Evolutionary conservation across 1,140 invertebrate genomes (phyloP).

Genomic region (Drosophila paulistorum): DNA sequence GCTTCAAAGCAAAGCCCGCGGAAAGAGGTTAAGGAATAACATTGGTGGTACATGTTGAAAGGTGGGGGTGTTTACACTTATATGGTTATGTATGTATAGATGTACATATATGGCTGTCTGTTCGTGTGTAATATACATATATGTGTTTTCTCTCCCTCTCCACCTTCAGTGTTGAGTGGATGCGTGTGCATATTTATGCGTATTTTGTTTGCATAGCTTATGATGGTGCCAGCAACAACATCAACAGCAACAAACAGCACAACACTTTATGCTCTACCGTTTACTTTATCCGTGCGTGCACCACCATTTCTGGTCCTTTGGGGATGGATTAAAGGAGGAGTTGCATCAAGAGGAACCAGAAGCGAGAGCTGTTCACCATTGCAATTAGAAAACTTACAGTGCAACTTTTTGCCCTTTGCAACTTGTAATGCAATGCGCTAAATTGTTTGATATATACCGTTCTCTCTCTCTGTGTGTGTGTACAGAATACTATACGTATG

Average conservation of each 20-base stretch:
- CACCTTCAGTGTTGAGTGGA: constrained; percentile 13
- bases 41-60: constrained; percentile 8
- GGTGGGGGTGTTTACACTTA: constrained; percentile 37
- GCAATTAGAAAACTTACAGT: constrained; percentile 72
- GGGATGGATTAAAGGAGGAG: not conserved
- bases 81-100: constrained; percentile 34
- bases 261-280: constrained; percentile 26
- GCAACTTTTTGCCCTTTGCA: constrained; percentile 55
- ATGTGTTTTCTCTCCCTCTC: not conserved
- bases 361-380: constrained; percentile 35
- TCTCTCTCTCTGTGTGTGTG: too few relatives aligned
- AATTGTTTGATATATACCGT: constrained; percentile 61
- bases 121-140: constrained; percentile 14
- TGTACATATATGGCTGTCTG: constrained; percentile 33
- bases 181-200: constrained; percentile 76
- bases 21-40: constrained; percentile 7
- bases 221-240: constrained; percentile 64
- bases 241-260: constrained; percentile 37
- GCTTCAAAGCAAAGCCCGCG: constrained; percentile 29
- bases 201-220: constrained; percentile 79
- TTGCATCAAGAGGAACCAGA: not conserved
- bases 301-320: constrained; percentile 47
- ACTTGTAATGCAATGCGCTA: constrained; percentile 73
- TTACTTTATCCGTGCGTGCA: constrained; percentile 59
- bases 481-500: too few relatives aligned